Evolutionary conservation across 2,113 vertebrate genomes (phyloP).

Genomic region (Protobothrops mucrosquamatus): DNA sequence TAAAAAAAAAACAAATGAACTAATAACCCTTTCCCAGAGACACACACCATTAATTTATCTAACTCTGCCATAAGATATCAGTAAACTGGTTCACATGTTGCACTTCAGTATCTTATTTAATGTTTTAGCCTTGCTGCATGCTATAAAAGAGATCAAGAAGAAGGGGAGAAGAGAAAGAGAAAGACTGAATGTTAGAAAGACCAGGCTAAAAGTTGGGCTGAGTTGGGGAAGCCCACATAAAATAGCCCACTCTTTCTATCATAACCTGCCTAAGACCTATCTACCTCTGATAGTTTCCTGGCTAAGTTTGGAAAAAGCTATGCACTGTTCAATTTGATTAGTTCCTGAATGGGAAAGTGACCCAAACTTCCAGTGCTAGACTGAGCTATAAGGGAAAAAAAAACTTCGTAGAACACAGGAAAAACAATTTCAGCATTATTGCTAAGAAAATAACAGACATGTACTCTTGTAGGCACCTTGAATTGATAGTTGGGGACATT

Average conservation of each 20-base stretch:
- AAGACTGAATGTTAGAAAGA: not conserved
- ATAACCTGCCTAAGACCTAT: not conserved
- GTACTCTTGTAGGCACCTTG: not conserved
- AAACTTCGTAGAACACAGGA: not conserved
- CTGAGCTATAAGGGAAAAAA: too few relatives aligned
- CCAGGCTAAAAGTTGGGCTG: not conserved
- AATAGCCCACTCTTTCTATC: not conserved
- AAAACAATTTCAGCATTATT: not conserved
- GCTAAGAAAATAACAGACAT: not conserved
- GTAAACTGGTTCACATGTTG: not conserved
- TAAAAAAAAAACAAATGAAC: not conserved
- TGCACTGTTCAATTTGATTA: not conserved
- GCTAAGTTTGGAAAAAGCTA: not conserved
- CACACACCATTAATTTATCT: not conserved
- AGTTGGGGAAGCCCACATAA: not conserved
- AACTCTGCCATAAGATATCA: not conserved
- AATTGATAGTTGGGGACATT: not conserved
- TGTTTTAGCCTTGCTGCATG: not conserved
- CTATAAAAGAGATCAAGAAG: not conserved
- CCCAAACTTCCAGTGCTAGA: not conserved
- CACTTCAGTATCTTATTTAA: not conserved
- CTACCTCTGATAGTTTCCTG: not conserved
- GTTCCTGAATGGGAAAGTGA: not conserved
- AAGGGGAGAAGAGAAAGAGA: not conserved
- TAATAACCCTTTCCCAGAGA: not conserved